These are phyloP conservation scores for Pseudochirops cupreus DNA, from an alignment of 2,797 vertebrate species.

Conservation along the genomic window DNA sequence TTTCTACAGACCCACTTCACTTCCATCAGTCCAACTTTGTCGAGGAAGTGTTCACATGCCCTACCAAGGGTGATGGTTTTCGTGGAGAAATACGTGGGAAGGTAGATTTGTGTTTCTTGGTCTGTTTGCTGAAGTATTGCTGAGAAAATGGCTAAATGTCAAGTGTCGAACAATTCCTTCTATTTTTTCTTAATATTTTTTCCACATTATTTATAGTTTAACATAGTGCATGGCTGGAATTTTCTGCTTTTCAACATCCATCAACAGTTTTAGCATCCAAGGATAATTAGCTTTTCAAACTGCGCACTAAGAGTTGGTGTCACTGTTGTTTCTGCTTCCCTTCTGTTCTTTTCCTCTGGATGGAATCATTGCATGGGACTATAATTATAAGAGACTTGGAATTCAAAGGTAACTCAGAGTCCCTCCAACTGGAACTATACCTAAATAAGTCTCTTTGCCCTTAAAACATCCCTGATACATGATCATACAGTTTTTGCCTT, in stretches of 20 bases:
- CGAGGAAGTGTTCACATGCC: not conserved
- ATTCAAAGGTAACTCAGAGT: not conserved
- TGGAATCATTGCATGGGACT: not conserved
- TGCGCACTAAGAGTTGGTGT: not conserved
- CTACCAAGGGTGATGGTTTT: slow-evolving; percentile 18
- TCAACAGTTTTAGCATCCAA: not conserved
- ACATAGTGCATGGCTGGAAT: not conserved
- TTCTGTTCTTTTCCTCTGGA: not conserved
- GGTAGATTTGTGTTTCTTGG: slow-evolving; percentile 60
- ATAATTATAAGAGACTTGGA: not conserved
- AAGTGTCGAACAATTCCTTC: not conserved
- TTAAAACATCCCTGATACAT: not conserved
- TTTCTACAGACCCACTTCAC: slow-evolving; percentile 9
- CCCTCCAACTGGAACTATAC: not conserved
- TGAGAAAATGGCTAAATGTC: slow-evolving; percentile 55
- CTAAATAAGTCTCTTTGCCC: not conserved
- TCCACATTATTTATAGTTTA: not conserved
- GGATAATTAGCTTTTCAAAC: not conserved
- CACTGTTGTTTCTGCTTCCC: not conserved
- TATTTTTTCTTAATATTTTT: slow-evolving; percentile 22
- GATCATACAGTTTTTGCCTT: not conserved
- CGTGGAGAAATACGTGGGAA: slow-evolving; percentile 37
- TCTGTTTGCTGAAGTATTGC: slow-evolving; percentile 50
- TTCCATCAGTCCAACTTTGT: slow-evolving; percentile 6
- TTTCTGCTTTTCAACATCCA: not conserved